These are phyloP conservation scores for Acronicta leporina DNA, from an alignment of 2,888 invertebrate genomes.

Conservation along the genomic window DNA sequence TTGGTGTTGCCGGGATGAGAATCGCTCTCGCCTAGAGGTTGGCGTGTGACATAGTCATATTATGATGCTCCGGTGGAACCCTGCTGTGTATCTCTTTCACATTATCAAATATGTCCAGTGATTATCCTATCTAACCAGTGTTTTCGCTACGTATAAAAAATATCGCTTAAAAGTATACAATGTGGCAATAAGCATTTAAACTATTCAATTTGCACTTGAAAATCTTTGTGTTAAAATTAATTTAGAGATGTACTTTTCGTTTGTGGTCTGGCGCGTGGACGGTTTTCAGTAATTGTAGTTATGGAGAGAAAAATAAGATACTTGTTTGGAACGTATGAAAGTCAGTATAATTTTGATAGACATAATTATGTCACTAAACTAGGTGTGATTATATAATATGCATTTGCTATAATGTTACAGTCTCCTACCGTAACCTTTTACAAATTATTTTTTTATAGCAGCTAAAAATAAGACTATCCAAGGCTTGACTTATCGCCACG, in stretches of 20 bases:
- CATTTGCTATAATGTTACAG: constrained; percentile 39
- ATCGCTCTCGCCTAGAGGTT: constrained; percentile 1
- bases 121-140: constrained; percentile 40
- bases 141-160: constrained; percentile 35
- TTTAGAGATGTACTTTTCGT: constrained; percentile 57
- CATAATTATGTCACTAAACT: constrained; percentile 21
- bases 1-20: background rate
- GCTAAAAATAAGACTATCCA: constrained; percentile 1
- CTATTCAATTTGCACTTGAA: constrained; percentile 67
- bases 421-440: constrained; percentile 12
- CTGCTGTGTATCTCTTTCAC: constrained; percentile 43
- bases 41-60: constrained; percentile 1
- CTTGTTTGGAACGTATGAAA: constrained; percentile 12
- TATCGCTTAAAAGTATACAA: constrained; percentile 53
- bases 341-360: constrained; percentile 17
- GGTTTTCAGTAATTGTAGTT: constrained; percentile 25
- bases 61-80: constrained; percentile 20
- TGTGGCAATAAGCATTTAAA: constrained; percentile 71
- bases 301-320: constrained; percentile 12
- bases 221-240: constrained; percentile 62
- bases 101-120: constrained; percentile 49
- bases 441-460: constrained; percentile 15
- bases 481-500: constrained; percentile 14
- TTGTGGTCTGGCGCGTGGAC: constrained; percentile 59
- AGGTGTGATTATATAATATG: constrained; percentile 29